Percentiles rank a stretch among this genome's conserved stretches.
phyloP scores from a whole-genome alignment of 92 coral and sea anemone genomes.

The Actinostola sp. region DNA sequence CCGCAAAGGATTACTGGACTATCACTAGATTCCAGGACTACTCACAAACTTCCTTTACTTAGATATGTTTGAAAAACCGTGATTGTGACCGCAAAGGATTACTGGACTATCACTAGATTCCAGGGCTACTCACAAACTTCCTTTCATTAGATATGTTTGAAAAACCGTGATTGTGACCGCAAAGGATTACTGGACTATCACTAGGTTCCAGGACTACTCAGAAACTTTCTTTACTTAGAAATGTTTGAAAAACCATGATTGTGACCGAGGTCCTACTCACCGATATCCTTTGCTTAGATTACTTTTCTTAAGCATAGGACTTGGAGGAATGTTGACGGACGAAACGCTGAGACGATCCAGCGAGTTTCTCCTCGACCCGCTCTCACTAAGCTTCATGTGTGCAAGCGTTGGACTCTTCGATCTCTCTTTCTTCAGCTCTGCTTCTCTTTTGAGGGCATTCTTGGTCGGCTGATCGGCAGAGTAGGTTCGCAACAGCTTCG shows the following conservation, averaged over 20 bases:
- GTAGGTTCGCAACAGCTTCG: conserved; percentile 36
- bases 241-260: too few species aligned
- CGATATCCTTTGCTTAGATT: conserved; percentile 89
- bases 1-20: not conserved
- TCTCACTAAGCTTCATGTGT: conserved; percentile 87
- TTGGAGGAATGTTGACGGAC: conserved; percentile 64
- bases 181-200: conserved; percentile 10
- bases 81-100: not conserved
- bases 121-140: too few species aligned
- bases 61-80: too few species aligned
- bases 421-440: conserved; percentile 53
- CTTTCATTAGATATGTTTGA: too few species aligned
- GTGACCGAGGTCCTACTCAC: conserved; percentile 19
- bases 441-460: conserved; percentile 45
- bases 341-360: conserved; percentile 57
- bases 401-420: conserved; percentile 88
- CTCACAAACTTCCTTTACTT: too few species aligned
- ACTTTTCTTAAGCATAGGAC: conserved; percentile 81
- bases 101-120: too few species aligned
- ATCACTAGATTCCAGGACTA: too few species aligned
- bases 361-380: conserved; percentile 56
- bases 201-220: too few species aligned
- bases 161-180: conserved; percentile 1
- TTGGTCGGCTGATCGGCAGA: conserved; percentile 36
- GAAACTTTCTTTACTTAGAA: too few species aligned